A percentile compares a stretch with the other conserved stretches of the same genome.
Evolutionary conservation across 2,113 vertebrate species (phyloP).

Genomic region (Alexandromys fortis): DNA sequence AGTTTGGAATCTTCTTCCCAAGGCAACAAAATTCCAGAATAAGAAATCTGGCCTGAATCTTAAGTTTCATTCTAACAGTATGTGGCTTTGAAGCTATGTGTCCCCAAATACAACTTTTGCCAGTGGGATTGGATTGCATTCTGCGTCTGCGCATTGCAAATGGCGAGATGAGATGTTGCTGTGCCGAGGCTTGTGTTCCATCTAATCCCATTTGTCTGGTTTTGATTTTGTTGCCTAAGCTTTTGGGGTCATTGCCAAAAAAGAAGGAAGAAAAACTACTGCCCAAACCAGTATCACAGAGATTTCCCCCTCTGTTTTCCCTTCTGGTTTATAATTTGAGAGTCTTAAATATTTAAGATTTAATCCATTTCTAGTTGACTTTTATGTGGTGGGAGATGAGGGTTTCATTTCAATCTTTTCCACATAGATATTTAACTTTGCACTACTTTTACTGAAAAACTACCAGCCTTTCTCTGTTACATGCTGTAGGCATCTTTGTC

Average conservation of each 20-base stretch:
- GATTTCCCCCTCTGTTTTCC: neutral
- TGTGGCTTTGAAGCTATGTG: neutral
- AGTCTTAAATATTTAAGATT: neutral
- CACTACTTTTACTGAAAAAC: neutral
- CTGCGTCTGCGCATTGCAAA: neutral
- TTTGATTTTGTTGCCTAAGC: neutral
- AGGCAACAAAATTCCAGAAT: conserved; percentile 18
- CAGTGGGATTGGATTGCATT: neutral
- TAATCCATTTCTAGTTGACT: neutral
- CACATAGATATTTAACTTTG: neutral
- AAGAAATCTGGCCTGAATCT: neutral
- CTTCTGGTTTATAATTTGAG: neutral
- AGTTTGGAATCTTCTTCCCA: neutral
- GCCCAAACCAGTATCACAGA: neutral
- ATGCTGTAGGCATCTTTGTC: neutral
- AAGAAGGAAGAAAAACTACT: neutral
- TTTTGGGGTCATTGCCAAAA: neutral
- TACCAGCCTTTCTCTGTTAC: neutral
- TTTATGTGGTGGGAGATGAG: neutral
- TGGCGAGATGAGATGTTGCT: neutral
- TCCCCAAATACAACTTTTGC: neutral
- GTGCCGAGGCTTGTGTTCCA: neutral
- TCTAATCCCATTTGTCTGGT: neutral
- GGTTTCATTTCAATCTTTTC: neutral
- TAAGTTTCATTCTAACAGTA: neutral